Conservation (phyloP, 2,888 invertebrate genomes). For the Stenolophus ochropezus region DNA sequence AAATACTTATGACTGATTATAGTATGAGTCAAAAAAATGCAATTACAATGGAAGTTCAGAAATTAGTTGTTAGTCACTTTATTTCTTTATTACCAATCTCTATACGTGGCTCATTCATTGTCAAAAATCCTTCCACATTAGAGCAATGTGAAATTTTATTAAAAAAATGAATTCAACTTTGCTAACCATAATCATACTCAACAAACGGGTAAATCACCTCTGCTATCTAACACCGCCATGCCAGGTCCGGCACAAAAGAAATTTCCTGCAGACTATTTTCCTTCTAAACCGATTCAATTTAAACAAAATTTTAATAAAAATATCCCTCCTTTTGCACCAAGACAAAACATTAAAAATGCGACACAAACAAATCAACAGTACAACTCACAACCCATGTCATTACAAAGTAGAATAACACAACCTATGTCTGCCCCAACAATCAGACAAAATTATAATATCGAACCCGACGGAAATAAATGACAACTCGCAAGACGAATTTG, state of each 20-base stretch:
- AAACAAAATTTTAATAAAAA: too few relatives aligned
- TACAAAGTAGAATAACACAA: too few relatives aligned
- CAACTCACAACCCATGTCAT: too few relatives aligned
- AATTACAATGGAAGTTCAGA: background rate
- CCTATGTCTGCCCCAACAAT: too few relatives aligned
- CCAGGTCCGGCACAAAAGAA: too few relatives aligned
- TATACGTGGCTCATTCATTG: conserved; percentile 29
- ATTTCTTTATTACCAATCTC: background rate
- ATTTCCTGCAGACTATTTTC: background rate
- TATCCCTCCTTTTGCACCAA: too few relatives aligned
- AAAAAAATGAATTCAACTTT: background rate
- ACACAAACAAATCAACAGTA: too few relatives aligned
- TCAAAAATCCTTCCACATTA: background rate
- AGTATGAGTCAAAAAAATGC: background rate
- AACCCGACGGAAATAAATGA: background rate
- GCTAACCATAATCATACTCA: background rate
- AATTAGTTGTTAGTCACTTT: background rate
- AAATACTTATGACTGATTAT: background rate
- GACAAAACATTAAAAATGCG: too few relatives aligned
- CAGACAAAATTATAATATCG: background rate
- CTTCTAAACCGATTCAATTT: conserved; percentile 10
- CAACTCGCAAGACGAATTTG: too few relatives aligned
- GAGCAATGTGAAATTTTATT: conserved; percentile 13
- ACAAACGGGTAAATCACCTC: background rate
- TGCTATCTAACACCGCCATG: background rate